Conservation (phyloP, 2,888 invertebrate species). For the Hofmannophila pseudospretella region DNA sequence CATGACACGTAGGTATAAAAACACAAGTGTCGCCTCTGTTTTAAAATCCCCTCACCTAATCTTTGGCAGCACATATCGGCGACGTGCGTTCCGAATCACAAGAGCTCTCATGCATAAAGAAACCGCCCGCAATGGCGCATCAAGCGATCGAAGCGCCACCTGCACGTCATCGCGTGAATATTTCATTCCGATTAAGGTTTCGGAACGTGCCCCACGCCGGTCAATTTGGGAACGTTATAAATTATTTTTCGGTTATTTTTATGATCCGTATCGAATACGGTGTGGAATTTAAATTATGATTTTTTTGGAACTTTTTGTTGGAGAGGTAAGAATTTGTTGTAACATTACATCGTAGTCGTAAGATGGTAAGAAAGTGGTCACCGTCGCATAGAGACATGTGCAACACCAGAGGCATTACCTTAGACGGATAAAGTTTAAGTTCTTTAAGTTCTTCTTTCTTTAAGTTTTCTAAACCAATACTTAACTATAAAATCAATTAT, state of each 20-base stretch:
- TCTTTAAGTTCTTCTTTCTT: too few species aligned
- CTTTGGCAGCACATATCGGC: constrained; percentile 44
- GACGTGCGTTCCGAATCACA: constrained; percentile 62
- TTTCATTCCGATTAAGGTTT: constrained; percentile 45
- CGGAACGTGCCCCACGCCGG: constrained; percentile 22
- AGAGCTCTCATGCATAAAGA: constrained; percentile 73
- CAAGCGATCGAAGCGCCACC: constrained; percentile 54
- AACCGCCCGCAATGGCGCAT: constrained; percentile 45
- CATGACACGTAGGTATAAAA: too few species aligned
- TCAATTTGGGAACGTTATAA: constrained; percentile 5
- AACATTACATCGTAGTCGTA: too few species aligned
- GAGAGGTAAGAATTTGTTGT: not conserved
- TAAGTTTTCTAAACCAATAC: too few species aligned
- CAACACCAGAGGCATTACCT: too few species aligned
- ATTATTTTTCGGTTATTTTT: constrained; percentile 8
- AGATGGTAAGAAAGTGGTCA: too few species aligned
- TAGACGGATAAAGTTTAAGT: too few species aligned
- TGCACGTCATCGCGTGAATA: constrained; percentile 62
- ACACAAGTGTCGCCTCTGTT: too few species aligned
- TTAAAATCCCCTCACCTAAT: constrained; percentile 19
- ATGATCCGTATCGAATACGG: not conserved
- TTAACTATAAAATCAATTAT: too few species aligned
- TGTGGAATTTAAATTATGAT: not conserved
- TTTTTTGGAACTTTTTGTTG: not conserved
- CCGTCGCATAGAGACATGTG: too few species aligned